Conservation (phyloP, 2,113 vertebrate species). For the Oryzias woworae region DNA sequence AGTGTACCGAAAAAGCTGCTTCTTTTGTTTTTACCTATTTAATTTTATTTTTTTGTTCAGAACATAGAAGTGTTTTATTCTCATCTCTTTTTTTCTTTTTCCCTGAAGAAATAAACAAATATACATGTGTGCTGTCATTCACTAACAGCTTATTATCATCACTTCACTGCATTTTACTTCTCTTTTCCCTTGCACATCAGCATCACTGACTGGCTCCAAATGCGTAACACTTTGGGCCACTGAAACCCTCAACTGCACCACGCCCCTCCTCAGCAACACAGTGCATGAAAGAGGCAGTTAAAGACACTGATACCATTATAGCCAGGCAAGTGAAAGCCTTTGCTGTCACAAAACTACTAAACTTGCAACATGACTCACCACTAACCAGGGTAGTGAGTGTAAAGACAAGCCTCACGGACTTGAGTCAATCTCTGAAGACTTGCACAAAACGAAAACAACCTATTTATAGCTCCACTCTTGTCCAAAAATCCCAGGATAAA, state of each 20-base stretch:
- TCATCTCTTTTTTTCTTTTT: neutral
- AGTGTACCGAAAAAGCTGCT: neutral
- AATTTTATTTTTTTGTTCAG: neutral
- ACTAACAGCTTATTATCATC: neutral
- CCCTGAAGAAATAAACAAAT: no score
- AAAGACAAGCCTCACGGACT: constrained; percentile 42
- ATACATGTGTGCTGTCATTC: no score
- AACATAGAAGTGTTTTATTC: neutral
- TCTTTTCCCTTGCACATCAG: constrained; percentile 18
- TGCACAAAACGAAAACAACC: constrained; percentile 48
- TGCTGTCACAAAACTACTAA: constrained; percentile 26
- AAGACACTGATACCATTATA: constrained; percentile 4
- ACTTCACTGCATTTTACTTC: constrained; percentile 5
- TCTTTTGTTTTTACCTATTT: neutral
- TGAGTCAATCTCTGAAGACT: constrained; percentile 49
- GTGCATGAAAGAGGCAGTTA: constrained; percentile 29
- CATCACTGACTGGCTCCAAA: constrained; percentile 20
- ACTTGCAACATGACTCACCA: constrained; percentile 37
- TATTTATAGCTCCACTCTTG: constrained; percentile 51
- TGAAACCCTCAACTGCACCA: constrained; percentile 15
- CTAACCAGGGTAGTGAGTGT: constrained; percentile 33
- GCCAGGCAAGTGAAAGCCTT: constrained; percentile 14
- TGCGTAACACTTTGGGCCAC: constrained; percentile 5
- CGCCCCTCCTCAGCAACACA: constrained; percentile 16
- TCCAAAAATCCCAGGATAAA: constrained; percentile 57